Percentiles rank a stretch among this genome's conserved stretches.
phyloP scores from a whole-genome alignment of 2,888 invertebrate species.

The Smittia sp. region DNA sequence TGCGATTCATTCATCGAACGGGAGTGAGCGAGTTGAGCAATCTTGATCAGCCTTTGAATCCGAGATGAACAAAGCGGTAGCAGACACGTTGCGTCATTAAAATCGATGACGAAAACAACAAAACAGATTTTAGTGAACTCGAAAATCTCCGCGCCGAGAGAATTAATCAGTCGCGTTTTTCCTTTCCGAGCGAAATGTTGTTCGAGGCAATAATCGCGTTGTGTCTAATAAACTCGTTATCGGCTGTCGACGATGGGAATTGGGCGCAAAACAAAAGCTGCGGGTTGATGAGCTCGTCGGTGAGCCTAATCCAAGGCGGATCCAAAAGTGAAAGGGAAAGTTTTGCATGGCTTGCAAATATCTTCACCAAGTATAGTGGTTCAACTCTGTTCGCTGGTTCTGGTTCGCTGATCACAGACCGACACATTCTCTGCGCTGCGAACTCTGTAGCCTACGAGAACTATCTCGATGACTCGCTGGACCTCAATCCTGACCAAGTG shows the following conservation, averaged over 20 bases:
- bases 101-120: background rate
- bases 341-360: constrained; percentile 30
- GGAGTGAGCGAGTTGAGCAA: too few species aligned
- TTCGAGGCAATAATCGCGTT: background rate
- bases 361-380: background rate
- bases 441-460: constrained; percentile 35
- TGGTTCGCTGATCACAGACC: constrained; percentile 4
- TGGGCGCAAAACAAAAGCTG: background rate
- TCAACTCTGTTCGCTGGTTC: constrained; percentile 11
- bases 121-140: background rate
- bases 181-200: background rate
- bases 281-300: constrained; percentile 23
- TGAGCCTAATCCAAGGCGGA: constrained; percentile 26
- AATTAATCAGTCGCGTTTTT: constrained; percentile 1
- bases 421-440: constrained; percentile 19
- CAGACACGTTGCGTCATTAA: background rate
- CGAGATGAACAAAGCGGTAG: background rate
- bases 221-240: background rate
- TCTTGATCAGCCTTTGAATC: background rate
- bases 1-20: too few species aligned
- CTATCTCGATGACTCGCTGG: constrained; percentile 1
- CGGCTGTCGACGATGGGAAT: background rate
- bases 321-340: background rate
- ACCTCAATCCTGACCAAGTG: constrained; percentile 4
- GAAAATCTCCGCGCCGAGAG: background rate